These are phyloP conservation scores for Steinernema feltiae DNA, from an alignment of 1,140 invertebrate genomes.

Conservation along the genomic window DNA sequence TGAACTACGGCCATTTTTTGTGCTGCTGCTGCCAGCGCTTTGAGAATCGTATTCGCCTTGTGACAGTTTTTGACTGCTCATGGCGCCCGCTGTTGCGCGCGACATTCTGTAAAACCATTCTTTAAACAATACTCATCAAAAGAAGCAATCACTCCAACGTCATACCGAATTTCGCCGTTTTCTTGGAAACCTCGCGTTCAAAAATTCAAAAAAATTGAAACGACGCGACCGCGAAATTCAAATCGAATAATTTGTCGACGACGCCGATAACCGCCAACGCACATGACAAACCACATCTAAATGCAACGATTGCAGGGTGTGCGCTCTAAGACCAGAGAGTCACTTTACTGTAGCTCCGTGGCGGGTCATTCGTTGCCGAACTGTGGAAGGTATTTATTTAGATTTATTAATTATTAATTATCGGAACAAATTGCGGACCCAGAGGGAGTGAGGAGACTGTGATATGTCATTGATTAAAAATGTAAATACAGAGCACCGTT, in stretches of 20 bases:
- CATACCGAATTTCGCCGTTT: neutral
- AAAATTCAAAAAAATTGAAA: constrained; percentile 11
- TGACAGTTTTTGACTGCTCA: neutral
- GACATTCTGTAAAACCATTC: neutral
- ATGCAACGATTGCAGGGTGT: too few relatives aligned
- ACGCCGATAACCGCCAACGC: too few relatives aligned
- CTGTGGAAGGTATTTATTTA: too few relatives aligned
- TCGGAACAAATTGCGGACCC: too few relatives aligned
- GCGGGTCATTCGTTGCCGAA: too few relatives aligned
- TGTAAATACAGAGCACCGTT: neutral
- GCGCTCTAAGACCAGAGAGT: too few relatives aligned
- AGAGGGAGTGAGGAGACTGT: too few relatives aligned
- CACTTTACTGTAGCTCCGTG: too few relatives aligned
- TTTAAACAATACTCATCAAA: neutral
- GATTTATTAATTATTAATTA: neutral
- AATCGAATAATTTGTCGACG: too few relatives aligned
- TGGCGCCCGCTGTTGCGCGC: neutral
- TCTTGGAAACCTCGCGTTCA: neutral
- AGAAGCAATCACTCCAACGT: neutral
- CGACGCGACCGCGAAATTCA: neutral
- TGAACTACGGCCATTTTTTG: neutral
- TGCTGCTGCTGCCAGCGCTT: neutral
- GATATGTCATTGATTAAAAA: neutral
- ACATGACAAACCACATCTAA: too few relatives aligned
- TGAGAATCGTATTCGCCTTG: neutral